phyloP scores from a whole-genome alignment of 92 coral and sea anemone genomes.

The Diadumene lineata region DNA sequence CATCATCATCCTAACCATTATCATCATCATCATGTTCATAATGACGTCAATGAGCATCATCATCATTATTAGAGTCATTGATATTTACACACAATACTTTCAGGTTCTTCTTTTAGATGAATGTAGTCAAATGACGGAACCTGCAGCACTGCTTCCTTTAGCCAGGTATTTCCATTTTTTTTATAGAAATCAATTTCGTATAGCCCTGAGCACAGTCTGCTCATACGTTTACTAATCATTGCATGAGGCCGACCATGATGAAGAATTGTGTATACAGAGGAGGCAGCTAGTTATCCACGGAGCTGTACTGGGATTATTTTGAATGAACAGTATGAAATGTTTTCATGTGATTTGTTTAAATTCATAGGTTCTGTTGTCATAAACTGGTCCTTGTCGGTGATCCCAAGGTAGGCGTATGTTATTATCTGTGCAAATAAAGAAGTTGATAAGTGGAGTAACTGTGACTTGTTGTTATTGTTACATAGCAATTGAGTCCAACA shows the following conservation, averaged over 20 bases:
- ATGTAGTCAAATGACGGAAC: slow-evolving; percentile 99
- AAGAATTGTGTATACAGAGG: too few species aligned
- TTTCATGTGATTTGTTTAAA: neutral
- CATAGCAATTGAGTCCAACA: slow-evolving; percentile 94
- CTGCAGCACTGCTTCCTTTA: slow-evolving; percentile 88
- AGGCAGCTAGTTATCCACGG: too few species aligned
- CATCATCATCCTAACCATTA: neutral
- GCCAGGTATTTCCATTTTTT: too few species aligned
- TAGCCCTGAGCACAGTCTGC: too few species aligned
- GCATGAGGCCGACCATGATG: too few species aligned
- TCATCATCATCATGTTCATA: neutral
- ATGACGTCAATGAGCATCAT: neutral
- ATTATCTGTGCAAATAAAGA: too few species aligned
- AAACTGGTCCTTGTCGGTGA: slow-evolving; percentile 97
- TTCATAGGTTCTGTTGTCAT: slow-evolving; percentile 78
- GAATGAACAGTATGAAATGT: too few species aligned
- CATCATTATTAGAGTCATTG: neutral
- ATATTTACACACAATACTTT: neutral
- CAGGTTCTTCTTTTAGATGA: slow-evolving; percentile 91
- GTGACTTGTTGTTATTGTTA: neutral
- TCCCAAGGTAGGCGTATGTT: slow-evolving; percentile 93
- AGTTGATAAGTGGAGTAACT: too few species aligned
- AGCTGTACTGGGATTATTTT: neutral
- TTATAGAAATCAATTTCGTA: too few species aligned
- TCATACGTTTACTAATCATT: too few species aligned